These are phyloP conservation scores for Anser cygnoides DNA, from an alignment of 2,113 vertebrate genomes.

Conservation along the genomic window DNA sequence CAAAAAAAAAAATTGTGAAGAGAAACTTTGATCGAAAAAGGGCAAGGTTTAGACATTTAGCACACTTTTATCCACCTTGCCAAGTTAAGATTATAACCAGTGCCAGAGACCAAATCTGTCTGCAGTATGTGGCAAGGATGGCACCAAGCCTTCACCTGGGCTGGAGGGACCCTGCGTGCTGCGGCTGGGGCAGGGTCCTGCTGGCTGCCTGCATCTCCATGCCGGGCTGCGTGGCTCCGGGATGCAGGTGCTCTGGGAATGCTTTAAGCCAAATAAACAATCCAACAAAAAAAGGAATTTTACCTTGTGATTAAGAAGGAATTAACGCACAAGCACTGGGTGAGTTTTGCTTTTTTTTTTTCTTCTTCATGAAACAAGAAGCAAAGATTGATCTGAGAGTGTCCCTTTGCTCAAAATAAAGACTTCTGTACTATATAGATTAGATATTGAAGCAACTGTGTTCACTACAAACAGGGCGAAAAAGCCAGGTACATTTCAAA, in stretches of 20 bases:
- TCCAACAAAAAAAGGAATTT: background rate
- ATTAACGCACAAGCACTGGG: background rate
- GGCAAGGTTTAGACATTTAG: background rate
- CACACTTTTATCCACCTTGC: background rate
- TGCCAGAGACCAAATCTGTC: background rate
- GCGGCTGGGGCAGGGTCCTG: background rate
- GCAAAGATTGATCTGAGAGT: constrained; percentile 12
- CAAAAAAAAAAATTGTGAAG: background rate
- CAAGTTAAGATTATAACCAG: accelerated
- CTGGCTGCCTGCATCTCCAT: background rate
- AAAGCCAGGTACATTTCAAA: background rate
- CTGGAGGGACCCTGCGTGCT: background rate
- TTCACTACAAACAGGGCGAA: background rate
- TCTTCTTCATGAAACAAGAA: background rate
- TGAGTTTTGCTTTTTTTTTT: background rate
- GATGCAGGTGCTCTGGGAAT: background rate
- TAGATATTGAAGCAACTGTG: background rate
- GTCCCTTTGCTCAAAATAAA: constrained; percentile 60
- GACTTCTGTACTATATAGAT: background rate
- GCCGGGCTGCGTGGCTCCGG: background rate
- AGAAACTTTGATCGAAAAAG: background rate
- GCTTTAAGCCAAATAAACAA: background rate
- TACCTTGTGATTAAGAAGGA: background rate
- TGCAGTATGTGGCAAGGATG: background rate
- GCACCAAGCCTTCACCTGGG: background rate